Evolutionary conservation across 53 echinoderm and acorn worm genomes (phyloP).

Genomic region (Apostichopus leukothele): DNA sequence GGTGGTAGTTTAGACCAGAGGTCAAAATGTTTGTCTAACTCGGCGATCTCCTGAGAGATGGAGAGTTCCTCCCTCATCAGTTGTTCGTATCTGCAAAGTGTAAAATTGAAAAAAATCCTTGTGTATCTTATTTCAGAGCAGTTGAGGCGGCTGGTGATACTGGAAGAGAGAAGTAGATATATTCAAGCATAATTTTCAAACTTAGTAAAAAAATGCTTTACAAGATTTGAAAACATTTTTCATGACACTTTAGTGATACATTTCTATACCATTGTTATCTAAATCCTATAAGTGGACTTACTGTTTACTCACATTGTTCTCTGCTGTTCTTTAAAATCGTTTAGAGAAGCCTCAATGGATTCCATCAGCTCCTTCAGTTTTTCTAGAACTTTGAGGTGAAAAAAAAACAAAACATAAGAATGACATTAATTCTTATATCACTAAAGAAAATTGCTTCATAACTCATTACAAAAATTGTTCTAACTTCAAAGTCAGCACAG

Average conservation of each 20-base stretch:
- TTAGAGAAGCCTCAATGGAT: constrained; percentile 69
- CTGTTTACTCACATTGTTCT: constrained; percentile 74
- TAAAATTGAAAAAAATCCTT: neutral
- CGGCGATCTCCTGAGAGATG: constrained; percentile 74
- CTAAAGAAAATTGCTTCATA: too few relatives aligned
- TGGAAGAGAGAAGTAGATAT: too few relatives aligned
- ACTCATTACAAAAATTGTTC: too few relatives aligned
- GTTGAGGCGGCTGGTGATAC: too few relatives aligned
- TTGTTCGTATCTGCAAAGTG: constrained; percentile 77
- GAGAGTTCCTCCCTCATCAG: constrained; percentile 84
- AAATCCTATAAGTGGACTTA: neutral
- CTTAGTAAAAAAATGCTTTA: too few relatives aligned
- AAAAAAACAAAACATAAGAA: constrained; percentile 9
- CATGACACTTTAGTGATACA: neutral
- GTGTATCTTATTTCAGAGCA: too few relatives aligned
- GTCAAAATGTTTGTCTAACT: constrained; percentile 88
- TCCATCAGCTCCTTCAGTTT: constrained; percentile 95
- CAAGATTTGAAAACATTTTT: neutral
- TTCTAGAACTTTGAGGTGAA: constrained; percentile 73
- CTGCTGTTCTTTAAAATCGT: constrained; percentile 89
- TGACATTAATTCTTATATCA: neutral
- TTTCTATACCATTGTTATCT: neutral
- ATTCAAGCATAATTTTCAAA: too few relatives aligned
- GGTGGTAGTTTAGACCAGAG: constrained; percentile 85
- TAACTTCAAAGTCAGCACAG: too few relatives aligned